These are phyloP conservation scores for Xenopus petersii DNA, from an alignment of 2,797 vertebrate species.

Conservation along the genomic window DNA sequence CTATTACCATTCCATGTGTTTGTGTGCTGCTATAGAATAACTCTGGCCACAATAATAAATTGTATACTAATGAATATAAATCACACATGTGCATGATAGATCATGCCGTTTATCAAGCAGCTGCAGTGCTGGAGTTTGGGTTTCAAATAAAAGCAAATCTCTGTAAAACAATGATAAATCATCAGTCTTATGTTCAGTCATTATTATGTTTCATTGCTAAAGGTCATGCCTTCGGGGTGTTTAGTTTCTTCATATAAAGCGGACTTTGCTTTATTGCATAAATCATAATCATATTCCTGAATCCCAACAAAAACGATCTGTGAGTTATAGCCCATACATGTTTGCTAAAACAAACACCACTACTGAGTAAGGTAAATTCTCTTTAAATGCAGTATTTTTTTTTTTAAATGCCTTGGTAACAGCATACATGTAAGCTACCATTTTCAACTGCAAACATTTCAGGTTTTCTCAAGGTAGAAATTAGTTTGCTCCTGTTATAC, in stretches of 20 bases:
- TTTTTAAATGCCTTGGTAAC: not conserved
- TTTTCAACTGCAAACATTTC: not conserved
- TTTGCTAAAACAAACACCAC: too few species aligned
- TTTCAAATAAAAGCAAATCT: conserved; percentile 8
- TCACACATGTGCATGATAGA: conserved; percentile 1
- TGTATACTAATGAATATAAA: not conserved
- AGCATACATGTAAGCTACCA: not conserved
- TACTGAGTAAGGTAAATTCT: too few species aligned
- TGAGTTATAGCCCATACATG: not conserved
- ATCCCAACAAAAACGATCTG: conserved; percentile 12
- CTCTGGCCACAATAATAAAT: too few species aligned
- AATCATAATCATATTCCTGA: conserved; percentile 28
- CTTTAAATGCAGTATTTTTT: not conserved
- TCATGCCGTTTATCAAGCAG: conserved; percentile 4
- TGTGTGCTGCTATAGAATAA: too few species aligned
- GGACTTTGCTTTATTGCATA: conserved; percentile 23
- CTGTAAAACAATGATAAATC: conserved; percentile 26
- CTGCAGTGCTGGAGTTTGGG: conserved; percentile 7
- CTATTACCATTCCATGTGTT: too few species aligned
- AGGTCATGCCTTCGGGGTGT: conserved; percentile 26
- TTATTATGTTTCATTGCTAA: conserved; percentile 17
- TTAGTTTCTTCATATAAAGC: conserved; percentile 20
- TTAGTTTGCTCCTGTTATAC: too few species aligned
- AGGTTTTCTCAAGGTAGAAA: not conserved
- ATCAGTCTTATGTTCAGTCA: conserved; percentile 19